Evolutionary conservation across 2,888 invertebrate genomes (phyloP).

Genomic region (Fragum sueziense): DNA sequence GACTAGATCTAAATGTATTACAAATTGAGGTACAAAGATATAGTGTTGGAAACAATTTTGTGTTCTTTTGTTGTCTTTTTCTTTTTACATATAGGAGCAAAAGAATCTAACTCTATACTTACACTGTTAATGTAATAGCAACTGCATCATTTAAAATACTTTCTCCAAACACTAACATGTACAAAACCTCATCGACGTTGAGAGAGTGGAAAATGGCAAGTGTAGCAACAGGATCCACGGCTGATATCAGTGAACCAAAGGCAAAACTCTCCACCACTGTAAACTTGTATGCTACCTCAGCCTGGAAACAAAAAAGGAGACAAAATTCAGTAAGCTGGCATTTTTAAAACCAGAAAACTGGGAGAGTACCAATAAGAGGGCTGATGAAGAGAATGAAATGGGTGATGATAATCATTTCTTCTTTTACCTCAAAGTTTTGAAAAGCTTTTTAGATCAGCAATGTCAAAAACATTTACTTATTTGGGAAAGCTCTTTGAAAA

Average conservation of each 20-base stretch:
- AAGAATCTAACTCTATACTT: conserved; percentile 69
- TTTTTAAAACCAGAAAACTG: not conserved
- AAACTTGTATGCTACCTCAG: conserved; percentile 90
- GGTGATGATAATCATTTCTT: too few species aligned
- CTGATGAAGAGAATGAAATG: too few species aligned
- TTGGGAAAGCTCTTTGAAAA: too few species aligned
- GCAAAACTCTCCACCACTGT: conserved; percentile 99
- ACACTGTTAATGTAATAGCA: conserved; percentile 97
- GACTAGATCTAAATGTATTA: too few species aligned
- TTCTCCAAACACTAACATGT: conserved; percentile 99
- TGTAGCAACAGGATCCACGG: conserved; percentile 99
- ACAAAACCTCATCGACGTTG: conserved; percentile 97
- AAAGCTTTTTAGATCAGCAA: too few species aligned
- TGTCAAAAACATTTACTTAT: too few species aligned
- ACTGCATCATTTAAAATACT: conserved; percentile 99
- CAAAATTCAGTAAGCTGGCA: not conserved
- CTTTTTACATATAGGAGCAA: not conserved
- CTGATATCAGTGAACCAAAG: conserved; percentile 98
- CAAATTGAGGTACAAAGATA: too few species aligned
- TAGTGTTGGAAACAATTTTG: too few species aligned
- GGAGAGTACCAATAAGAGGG: too few species aligned
- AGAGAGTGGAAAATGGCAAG: conserved; percentile 99
- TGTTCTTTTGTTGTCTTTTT: not conserved
- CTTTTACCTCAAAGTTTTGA: too few species aligned
- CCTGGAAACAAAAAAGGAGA: conserved; percentile 78